These are phyloP conservation scores for Metacarcinus magister DNA, from an alignment of 2,888 invertebrate species.

Conservation along the genomic window DNA sequence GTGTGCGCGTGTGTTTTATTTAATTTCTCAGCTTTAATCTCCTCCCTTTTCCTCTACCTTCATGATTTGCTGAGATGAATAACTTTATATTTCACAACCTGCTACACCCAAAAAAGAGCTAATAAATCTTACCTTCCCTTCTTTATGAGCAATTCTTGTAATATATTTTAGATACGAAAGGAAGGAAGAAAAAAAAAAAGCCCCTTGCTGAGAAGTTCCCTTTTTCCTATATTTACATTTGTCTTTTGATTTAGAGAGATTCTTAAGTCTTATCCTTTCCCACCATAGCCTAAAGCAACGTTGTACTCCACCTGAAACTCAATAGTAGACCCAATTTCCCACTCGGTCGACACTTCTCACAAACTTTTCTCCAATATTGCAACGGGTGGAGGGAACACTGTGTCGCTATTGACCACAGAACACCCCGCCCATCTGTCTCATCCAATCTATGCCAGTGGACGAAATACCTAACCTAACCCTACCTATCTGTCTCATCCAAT, in stretches of 20 bases:
- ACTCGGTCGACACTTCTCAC: no score
- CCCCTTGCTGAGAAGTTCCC: not conserved
- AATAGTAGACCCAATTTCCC: no score
- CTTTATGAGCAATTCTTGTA: not conserved
- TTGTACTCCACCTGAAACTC: no score
- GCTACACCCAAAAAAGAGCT: not conserved
- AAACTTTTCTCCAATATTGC: no score
- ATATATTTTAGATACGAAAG: not conserved
- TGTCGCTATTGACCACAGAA: no score
- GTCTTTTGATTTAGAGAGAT: not conserved
- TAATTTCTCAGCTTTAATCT: slow-evolving; percentile 26
- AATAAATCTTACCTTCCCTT: not conserved
- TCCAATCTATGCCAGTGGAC: no score
- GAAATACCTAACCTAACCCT: no score
- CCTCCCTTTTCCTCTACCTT: not conserved
- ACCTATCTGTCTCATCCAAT: no score
- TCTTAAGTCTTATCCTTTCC: not conserved
- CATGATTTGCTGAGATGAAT: not conserved
- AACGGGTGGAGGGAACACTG: no score
- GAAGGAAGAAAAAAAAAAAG: not conserved
- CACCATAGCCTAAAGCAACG: not conserved
- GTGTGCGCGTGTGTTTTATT: not conserved
- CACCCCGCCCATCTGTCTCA: no score
- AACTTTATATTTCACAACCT: slow-evolving; percentile 11
- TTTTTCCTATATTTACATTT: not conserved